Percentiles rank a stretch among this genome's conserved stretches.
These are phyloP conservation scores for Leuctra nigra DNA, from an alignment of 2,888 invertebrate species.

Conservation along the genomic window DNA sequence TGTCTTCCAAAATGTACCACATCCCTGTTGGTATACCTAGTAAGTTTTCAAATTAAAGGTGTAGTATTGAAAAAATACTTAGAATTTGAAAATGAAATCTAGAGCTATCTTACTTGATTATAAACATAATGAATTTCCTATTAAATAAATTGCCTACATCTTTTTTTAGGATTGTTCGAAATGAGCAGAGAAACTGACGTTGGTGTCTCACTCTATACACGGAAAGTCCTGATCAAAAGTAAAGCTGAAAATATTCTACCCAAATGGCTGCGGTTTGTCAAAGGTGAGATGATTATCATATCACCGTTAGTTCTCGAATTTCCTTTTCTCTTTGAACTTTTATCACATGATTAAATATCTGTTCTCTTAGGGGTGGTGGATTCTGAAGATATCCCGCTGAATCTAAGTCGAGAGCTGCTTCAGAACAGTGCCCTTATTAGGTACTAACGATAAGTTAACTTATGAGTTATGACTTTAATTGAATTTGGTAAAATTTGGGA, in stretches of 20 bases:
- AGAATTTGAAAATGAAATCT: too few species aligned
- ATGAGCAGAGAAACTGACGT: constrained; percentile 77
- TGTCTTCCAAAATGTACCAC: too few species aligned
- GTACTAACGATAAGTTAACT: too few species aligned
- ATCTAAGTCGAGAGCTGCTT: constrained; percentile 89
- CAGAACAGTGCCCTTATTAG: constrained; percentile 89
- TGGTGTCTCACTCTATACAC: constrained; percentile 84
- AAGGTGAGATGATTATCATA: too few species aligned
- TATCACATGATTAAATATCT: background rate
- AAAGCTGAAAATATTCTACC: constrained; percentile 87
- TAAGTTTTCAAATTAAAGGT: too few species aligned
- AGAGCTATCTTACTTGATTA: too few species aligned
- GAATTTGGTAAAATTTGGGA: too few species aligned
- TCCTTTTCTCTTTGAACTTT: constrained; percentile 7
- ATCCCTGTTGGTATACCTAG: too few species aligned
- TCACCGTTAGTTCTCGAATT: too few species aligned
- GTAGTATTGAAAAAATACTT: too few species aligned
- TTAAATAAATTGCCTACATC: background rate
- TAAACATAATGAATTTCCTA: too few species aligned
- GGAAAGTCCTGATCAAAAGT: constrained; percentile 88
- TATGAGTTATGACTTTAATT: too few species aligned
- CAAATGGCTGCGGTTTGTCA: constrained; percentile 91
- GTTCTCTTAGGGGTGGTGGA: constrained; percentile 77
- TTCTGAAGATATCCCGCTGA: constrained; percentile 96
- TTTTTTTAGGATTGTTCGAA: constrained; percentile 66